These are phyloP conservation scores for Dissostichus mawsoni DNA, from an alignment of 2,113 vertebrate species.

Conservation along the genomic window DNA sequence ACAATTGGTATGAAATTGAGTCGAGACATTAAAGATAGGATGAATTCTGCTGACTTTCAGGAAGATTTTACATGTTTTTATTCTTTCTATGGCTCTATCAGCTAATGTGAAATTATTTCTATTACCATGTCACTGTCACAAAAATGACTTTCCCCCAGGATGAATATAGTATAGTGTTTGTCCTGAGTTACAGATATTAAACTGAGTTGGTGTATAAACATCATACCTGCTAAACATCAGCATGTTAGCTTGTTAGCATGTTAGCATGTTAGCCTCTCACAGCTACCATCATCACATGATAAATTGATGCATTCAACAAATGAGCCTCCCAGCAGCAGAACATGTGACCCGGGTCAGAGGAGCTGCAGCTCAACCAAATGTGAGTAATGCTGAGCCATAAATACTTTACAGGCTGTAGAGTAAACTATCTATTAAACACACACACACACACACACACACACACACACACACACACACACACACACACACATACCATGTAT, in stretches of 20 bases:
- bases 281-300: background rate
- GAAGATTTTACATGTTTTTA: background rate
- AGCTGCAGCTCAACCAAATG: background rate
- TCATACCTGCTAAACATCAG: no score
- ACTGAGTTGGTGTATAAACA: no score
- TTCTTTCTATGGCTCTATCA: background rate
- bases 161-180: no score
- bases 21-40: background rate
- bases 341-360: constrained; percentile 16
- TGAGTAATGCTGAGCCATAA: background rate
- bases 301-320: background rate
- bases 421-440: background rate
- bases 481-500: no score
- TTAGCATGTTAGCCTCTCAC: background rate
- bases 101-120: no score
- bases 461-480: background rate
- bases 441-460: no score
- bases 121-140: no score
- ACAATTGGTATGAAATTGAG: no score
- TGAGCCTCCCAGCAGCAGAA: background rate
- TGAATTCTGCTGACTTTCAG: background rate
- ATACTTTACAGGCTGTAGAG: background rate
- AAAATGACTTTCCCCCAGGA: no score
- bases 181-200: no score
- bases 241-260: background rate